Conservation (phyloP, 1,140 invertebrate genomes). For the Achroia grisella region DNA sequence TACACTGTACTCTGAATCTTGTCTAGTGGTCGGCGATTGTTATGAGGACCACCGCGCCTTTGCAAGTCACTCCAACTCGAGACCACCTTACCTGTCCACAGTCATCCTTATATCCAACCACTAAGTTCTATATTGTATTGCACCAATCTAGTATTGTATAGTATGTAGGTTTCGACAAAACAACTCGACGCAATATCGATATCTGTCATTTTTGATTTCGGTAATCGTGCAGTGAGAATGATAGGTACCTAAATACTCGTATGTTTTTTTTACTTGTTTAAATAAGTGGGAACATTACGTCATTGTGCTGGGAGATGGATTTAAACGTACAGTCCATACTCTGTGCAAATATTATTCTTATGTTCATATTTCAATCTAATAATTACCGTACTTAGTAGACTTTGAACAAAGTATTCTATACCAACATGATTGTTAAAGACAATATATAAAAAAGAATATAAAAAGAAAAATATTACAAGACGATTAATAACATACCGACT, state of each 20-base stretch:
- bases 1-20: conserved; percentile 3
- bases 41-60: conserved; percentile 50
- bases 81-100: background rate
- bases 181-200: conserved; percentile 38
- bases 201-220: conserved; percentile 49
- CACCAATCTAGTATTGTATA: background rate
- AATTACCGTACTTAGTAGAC: no score
- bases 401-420: no score
- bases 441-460: no score
- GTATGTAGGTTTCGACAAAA: conserved; percentile 30
- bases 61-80: conserved; percentile 43
- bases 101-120: conserved; percentile 2
- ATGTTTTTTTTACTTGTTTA: background rate
- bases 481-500: no score
- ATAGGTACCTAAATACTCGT: background rate
- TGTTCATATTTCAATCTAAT: no score
- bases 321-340: no score
- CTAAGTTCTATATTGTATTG: conserved; percentile 12
- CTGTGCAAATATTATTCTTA: no score
- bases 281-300: conserved; percentile 1
- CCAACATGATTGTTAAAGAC: no score
- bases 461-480: no score
- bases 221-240: conserved; percentile 27
- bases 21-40: conserved; percentile 42
- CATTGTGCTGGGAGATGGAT: background rate